These are phyloP conservation scores for Turritopsis dohrnii DNA, from an alignment of 30 jellyfish, hydroid and myxozoan species.

Conservation along the genomic window DNA sequence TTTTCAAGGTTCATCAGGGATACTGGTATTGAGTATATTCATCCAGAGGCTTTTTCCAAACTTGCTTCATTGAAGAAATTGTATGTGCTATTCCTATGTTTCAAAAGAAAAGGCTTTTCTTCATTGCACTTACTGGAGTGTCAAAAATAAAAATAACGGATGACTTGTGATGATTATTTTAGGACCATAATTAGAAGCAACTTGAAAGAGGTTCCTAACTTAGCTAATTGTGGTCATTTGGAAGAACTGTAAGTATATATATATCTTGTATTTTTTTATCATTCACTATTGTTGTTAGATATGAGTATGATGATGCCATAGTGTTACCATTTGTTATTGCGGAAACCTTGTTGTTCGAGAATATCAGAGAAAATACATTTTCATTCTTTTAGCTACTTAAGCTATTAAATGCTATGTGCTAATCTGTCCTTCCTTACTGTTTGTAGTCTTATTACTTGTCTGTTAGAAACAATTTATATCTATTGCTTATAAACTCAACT, in stretches of 20 bases:
- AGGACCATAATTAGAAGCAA: conserved; percentile 51
- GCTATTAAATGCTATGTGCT: too few relatives aligned
- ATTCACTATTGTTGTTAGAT: neutral
- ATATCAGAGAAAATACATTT: too few relatives aligned
- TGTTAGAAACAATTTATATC: too few relatives aligned
- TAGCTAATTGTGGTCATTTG: conserved; percentile 38
- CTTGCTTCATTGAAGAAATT: neutral
- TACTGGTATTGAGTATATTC: conserved; percentile 50
- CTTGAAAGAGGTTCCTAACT: conserved; percentile 55
- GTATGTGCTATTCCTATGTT: too few relatives aligned
- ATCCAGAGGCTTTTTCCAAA: conserved; percentile 43
- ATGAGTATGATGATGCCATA: neutral
- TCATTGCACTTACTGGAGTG: too few relatives aligned
- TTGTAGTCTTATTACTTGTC: too few relatives aligned
- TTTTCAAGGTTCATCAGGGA: conserved; percentile 43
- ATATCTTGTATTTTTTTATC: neutral
- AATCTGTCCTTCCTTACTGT: too few relatives aligned
- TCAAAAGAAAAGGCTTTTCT: too few relatives aligned
- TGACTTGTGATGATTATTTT: neutral
- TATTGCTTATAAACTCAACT: too few relatives aligned
- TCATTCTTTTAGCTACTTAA: too few relatives aligned
- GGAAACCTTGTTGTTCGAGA: too few relatives aligned
- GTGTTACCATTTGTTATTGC: too few relatives aligned
- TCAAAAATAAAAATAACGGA: neutral
- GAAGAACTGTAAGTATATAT: conserved; percentile 46